Evolutionary conservation across 2,888 invertebrate species (phyloP), one percentile per base, ranked within the genome.

Genomic region (Melolontha melolontha): DNA sequence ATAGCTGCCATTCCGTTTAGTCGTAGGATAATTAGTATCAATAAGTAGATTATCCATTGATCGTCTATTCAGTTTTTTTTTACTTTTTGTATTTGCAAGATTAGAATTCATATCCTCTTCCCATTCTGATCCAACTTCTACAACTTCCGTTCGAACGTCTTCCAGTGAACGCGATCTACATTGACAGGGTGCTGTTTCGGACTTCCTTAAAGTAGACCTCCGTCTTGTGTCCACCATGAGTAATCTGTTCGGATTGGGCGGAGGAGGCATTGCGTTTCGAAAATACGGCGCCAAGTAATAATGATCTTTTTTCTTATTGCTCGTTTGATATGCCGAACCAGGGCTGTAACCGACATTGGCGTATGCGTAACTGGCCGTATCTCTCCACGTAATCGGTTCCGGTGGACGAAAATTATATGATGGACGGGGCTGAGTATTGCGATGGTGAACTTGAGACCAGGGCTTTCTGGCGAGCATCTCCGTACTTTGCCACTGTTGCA

Each of bases 101-200:
- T 89, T 89, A 47, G 89, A 89, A 75, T 89, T 89, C 75, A 88
- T 87, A 69, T 89, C 89, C 70, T 86, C 87, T 72, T 89, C 88
- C 89, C 89, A 90, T 66, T 79, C 77, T 7, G 75, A 73, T 27
- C 73, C 71, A 14, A 77, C 71, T 67, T 86, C 85, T 76, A 88
- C 87, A 52, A 90, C 85, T 68, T 90, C 90, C 17, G 89, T 87
- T 52, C 91, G 86, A 11, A 92, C 90, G 77, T 92, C 92, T 76
- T 92, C 92, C 81, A 92, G 85, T 1, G 92, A 92, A 65, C 90
- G 87, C 12, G 92, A 91, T 52, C 91, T 86, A 79, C 90, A 90
- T 17, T 89, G 88, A 75, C 90, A 90, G 72, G 82, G 84, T 40
- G 84, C 78, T 42, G 75, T 63, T 57, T 75, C 72, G 7, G 73